Conservation (phyloP, 1,140 invertebrate genomes). For the Sminthurides bifidus region DNA sequence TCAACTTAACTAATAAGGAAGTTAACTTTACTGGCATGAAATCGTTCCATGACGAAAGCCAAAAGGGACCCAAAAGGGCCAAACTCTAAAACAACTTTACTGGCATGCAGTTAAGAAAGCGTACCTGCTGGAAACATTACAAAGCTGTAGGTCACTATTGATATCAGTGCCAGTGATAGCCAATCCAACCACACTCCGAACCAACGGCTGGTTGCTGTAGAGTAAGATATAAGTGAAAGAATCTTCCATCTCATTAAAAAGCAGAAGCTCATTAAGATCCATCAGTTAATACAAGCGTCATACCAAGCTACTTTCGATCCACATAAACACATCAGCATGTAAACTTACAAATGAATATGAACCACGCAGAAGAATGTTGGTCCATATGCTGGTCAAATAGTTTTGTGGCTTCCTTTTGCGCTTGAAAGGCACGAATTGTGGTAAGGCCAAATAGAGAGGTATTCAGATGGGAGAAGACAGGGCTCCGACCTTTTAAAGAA, state of each 20-base stretch:
- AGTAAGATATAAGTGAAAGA: background rate
- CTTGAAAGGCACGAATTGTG: slow-evolving; percentile 53
- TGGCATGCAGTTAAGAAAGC: no score
- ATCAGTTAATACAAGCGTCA: no score
- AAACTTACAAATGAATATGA: slow-evolving; percentile 5
- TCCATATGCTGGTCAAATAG: slow-evolving; percentile 36
- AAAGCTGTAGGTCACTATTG: slow-evolving; percentile 58
- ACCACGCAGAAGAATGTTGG: slow-evolving; percentile 19
- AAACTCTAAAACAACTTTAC: no score
- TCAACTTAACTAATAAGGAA: background rate
- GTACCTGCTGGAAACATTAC: slow-evolving; percentile 48
- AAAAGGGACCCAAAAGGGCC: no score
- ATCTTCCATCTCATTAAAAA: background rate
- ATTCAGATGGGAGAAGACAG: slow-evolving; percentile 51
- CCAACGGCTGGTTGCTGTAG: slow-evolving; percentile 57
- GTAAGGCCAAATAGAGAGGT: slow-evolving; percentile 50
- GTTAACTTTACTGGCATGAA: no score
- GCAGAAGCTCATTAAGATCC: background rate
- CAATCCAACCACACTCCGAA: slow-evolving; percentile 72
- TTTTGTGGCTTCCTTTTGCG: slow-evolving; percentile 41
- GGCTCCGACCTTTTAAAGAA: slow-evolving; percentile 41
- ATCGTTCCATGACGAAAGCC: no score
- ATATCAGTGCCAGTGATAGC: slow-evolving; percentile 57
- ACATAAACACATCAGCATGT: no score
- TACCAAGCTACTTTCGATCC: no score